Evolutionary conservation across 2,113 vertebrate genomes (phyloP).

Genomic region (Callionymus lyra): DNA sequence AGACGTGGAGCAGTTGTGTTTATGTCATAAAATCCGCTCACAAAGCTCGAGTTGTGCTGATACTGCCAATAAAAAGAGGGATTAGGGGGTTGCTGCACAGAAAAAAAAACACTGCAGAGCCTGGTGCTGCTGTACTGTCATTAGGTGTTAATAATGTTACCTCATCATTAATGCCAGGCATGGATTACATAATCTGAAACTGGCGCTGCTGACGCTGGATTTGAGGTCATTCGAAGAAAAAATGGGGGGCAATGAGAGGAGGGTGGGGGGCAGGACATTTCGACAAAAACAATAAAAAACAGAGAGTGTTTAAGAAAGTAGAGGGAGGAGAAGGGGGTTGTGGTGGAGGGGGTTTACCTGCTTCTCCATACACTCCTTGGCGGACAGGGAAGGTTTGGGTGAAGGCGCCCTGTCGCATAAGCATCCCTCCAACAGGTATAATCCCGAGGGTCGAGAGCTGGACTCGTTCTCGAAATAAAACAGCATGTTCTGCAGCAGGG

Average conservation of each 20-base stretch:
- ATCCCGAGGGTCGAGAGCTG: constrained; percentile 86
- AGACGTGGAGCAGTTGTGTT: too few species aligned
- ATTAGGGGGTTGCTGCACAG: constrained; percentile 25
- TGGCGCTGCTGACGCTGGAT: constrained; percentile 28
- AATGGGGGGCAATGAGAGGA: neutral
- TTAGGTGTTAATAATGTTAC: constrained; percentile 48
- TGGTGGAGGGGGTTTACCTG: constrained; percentile 69
- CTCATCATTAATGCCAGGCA: constrained; percentile 49
- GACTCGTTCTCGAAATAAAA: constrained; percentile 98
- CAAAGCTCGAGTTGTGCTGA: neutral
- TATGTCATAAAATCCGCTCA: neutral
- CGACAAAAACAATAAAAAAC: constrained; percentile 1
- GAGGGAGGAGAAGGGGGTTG: constrained; percentile 3
- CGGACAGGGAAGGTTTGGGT: constrained; percentile 83
- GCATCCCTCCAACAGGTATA: constrained; percentile 96
- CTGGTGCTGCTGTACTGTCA: constrained; percentile 21
- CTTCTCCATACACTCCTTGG: constrained; percentile 88
- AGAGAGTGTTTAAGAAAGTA: constrained; percentile 13
- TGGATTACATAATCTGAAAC: constrained; percentile 56
- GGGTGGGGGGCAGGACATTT: neutral
- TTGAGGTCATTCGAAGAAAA: constrained; percentile 31
- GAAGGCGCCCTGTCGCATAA: constrained; percentile 88
- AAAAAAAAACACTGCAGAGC: constrained; percentile 28
- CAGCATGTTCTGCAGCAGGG: constrained; percentile 92
- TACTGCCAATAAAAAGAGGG: neutral